A percentile compares a stretch with the other conserved stretches of the same genome.
Evolutionary conservation across 1,140 invertebrate species (phyloP).

Genomic region (Hypsibius dujardini): DNA sequence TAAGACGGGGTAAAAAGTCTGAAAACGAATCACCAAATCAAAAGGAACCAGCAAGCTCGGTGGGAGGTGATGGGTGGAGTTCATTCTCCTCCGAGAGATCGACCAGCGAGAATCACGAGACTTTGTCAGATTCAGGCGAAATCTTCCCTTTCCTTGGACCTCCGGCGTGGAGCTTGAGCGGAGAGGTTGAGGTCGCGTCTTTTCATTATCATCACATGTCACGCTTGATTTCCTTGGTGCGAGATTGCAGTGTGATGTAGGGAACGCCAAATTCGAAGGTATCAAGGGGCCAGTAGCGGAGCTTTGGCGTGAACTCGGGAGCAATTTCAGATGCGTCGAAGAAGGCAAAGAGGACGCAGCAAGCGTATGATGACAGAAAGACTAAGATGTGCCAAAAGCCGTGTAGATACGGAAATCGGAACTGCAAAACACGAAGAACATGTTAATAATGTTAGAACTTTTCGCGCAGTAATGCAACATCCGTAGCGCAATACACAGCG

Average conservation of each 20-base stretch:
- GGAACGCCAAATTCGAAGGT: conserved; percentile 22
- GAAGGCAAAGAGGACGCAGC: conserved; percentile 54
- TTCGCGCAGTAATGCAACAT: neutral
- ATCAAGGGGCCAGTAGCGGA: conserved; percentile 54
- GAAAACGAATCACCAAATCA: too few relatives aligned
- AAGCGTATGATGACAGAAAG: conserved; percentile 54
- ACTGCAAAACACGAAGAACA: neutral
- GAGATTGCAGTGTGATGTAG: conserved; percentile 18
- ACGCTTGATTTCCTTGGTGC: too few relatives aligned
- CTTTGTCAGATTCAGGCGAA: too few relatives aligned
- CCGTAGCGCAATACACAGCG: neutral
- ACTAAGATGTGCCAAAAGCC: conserved; percentile 61
- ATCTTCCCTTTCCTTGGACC: too few relatives aligned
- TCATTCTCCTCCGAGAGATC: too few relatives aligned
- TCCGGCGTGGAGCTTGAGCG: too few relatives aligned
- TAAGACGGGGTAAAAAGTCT: too few relatives aligned
- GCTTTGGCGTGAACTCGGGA: conserved; percentile 46
- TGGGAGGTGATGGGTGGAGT: too few relatives aligned
- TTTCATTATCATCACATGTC: too few relatives aligned
- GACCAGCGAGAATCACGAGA: too few relatives aligned
- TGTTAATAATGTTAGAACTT: neutral
- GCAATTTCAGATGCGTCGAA: conserved; percentile 50
- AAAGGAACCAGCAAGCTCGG: too few relatives aligned
- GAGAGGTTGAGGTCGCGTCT: too few relatives aligned
- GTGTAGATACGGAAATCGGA: conserved; percentile 52